phyloP scores from a whole-genome alignment of 2,888 invertebrate genomes.

The Chalcis sispes region DNA sequence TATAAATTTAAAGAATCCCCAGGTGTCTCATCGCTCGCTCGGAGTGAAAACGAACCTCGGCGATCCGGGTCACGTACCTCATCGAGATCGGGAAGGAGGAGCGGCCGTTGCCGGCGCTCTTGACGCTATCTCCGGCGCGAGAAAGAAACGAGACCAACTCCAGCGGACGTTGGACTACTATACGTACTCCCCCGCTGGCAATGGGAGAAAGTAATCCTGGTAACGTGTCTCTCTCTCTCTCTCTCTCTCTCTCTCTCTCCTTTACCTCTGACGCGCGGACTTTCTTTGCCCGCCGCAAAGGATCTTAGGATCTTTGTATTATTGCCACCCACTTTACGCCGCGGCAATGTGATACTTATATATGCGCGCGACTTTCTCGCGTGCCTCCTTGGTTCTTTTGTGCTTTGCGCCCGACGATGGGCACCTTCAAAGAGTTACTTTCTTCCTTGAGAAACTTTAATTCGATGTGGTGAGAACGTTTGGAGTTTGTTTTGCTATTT shows the following conservation, averaged over 20 bases:
- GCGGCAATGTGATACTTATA: too few species aligned
- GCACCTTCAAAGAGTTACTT: slow-evolving; percentile 7
- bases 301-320: slow-evolving; percentile 2
- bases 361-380: too few species aligned
- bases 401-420: slow-evolving; percentile 21
- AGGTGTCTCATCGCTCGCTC: too few species aligned
- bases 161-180: too few species aligned
- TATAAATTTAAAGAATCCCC: background rate
- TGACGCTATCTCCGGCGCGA: slow-evolving; percentile 22
- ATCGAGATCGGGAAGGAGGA: slow-evolving; percentile 40
- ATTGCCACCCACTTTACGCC: slow-evolving; percentile 39
- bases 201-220: slow-evolving; percentile 45
- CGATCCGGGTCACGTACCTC: slow-evolving; percentile 50
- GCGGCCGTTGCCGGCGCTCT: slow-evolving; percentile 34
- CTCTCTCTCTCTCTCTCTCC: too few species aligned
- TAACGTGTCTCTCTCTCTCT: too few species aligned
- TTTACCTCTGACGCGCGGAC: slow-evolving; percentile 12
- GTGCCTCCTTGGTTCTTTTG: slow-evolving; percentile 39
- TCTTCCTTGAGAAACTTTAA: too few species aligned
- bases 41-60: background rate
- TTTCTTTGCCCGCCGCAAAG: slow-evolving; percentile 40
- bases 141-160: slow-evolving; percentile 29
- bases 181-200: slow-evolving; percentile 40
- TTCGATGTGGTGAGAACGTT: too few species aligned
- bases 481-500: too few species aligned